Conservation (phyloP, 1,140 invertebrate species). For the Melanaphis sacchari region DNA sequence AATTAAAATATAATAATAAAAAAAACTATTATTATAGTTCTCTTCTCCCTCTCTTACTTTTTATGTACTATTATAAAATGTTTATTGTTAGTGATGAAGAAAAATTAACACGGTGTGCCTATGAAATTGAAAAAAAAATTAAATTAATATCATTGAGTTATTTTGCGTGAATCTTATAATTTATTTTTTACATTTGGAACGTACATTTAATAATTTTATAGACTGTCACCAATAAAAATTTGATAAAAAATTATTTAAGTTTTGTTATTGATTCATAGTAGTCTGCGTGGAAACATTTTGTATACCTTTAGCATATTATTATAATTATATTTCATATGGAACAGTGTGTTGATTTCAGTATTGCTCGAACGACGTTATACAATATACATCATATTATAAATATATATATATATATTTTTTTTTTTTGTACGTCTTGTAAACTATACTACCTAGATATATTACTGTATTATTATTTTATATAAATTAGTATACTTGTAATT, state of each 20-base stretch:
- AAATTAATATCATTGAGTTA: background rate
- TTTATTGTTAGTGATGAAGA: background rate
- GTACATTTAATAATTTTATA: background rate
- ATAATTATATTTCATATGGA: background rate
- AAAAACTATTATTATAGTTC: constrained; percentile 23
- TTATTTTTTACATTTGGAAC: background rate
- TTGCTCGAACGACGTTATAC: constrained; percentile 35
- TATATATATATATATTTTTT: constrained; percentile 23
- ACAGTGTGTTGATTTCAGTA: constrained; percentile 35
- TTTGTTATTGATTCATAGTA: background rate
- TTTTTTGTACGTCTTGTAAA: constrained; percentile 52
- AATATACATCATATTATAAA: constrained; percentile 15
- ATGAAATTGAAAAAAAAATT: background rate
- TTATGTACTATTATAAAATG: constrained; percentile 3
- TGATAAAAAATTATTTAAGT: background rate
- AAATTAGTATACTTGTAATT: constrained; percentile 35
- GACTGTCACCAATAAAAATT: background rate
- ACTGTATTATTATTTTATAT: constrained; percentile 56
- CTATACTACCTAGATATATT: constrained; percentile 46
- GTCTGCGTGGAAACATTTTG: background rate
- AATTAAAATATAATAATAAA: constrained; percentile 10
- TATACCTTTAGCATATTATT: constrained; percentile 23
- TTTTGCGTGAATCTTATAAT: background rate
- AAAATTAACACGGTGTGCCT: background rate
- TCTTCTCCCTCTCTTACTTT: background rate